These are phyloP conservation scores for Clarias platycephalus DNA, from an alignment of 2,797 vertebrate species.

Conservation along the genomic window DNA sequence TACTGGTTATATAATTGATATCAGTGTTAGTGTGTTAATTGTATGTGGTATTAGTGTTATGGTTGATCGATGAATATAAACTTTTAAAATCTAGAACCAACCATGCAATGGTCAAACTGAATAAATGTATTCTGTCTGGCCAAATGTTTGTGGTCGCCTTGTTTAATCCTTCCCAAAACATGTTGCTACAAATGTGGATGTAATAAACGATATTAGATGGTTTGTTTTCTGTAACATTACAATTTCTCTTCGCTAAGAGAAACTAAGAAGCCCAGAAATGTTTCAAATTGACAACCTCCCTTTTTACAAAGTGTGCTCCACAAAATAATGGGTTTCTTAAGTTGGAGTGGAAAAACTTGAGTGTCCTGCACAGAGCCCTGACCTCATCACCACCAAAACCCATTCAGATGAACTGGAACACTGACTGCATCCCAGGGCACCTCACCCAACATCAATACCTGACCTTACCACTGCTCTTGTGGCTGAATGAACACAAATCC, in stretches of 20 bases:
- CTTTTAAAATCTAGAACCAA: background rate
- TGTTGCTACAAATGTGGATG: background rate
- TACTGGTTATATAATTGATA: too few species aligned
- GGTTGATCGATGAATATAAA: background rate
- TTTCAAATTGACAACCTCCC: background rate
- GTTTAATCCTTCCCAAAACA: background rate
- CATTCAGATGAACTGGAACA: background rate
- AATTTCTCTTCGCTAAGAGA: background rate
- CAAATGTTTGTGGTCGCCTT: background rate
- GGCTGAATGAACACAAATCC: background rate
- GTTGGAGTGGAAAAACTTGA: background rate
- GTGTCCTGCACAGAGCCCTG: background rate
- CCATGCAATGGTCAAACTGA: background rate
- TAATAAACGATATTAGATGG: background rate
- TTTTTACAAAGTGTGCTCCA: background rate
- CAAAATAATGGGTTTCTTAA: background rate
- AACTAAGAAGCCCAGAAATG: background rate
- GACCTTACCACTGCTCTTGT: background rate
- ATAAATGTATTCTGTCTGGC: background rate
- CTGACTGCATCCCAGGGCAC: background rate
- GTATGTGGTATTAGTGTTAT: too few species aligned
- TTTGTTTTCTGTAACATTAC: background rate
- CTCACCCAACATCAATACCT: background rate
- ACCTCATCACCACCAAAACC: background rate
- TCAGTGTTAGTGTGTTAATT: too few species aligned